Evolutionary conservation across 2,888 invertebrate species (phyloP), one percentile per base, ranked within the genome.

Genomic region (Lochmaea capreae): DNA sequence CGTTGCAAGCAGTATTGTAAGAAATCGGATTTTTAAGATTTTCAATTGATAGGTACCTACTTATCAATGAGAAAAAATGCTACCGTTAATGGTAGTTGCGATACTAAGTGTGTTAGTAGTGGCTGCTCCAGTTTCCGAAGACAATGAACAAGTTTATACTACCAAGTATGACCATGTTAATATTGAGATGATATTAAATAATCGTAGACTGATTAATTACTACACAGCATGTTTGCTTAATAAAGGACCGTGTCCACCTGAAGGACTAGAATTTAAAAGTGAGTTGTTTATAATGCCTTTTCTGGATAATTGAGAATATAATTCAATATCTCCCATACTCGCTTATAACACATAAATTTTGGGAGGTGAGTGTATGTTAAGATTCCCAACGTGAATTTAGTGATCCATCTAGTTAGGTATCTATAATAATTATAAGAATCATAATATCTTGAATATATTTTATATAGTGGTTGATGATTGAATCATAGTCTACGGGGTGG

Each of bases 251-350:
- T 94, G 93, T 85, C 90, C 93, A 54, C 92, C 93, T 2, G 93
- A 93, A 87, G 93, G 93, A 78, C 90, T 90, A 80, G 92, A 91
- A 75, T 87, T 93, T 71, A 93, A 91, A 89, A 89, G 94, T 94
- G 86, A 93, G 93, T 92, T 33, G 26, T 33, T 22, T 11, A 22
- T 57, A n/a, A 11, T 18, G 12, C 12, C 5, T 49, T 49, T 14
- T 49, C 1, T 3, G n/a, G n/a, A 16, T 54, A n/a, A 16, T 54
- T 54, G 9, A 16, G 1, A 54, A 54, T 54, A 54, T 54, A 16
- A 43, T 43, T 18, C 4, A 16, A 54, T 9, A 11, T 33, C 26
- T 33, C 26, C 26, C 26, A 33, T 33, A 33, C 5, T 33, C 5
- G 4, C 4, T 33, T 33, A 33, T 2, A 33, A 33, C 4, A 33